phyloP scores from a whole-genome alignment of 2,797 vertebrate genomes.

The Neoniphon sammara region DNA sequence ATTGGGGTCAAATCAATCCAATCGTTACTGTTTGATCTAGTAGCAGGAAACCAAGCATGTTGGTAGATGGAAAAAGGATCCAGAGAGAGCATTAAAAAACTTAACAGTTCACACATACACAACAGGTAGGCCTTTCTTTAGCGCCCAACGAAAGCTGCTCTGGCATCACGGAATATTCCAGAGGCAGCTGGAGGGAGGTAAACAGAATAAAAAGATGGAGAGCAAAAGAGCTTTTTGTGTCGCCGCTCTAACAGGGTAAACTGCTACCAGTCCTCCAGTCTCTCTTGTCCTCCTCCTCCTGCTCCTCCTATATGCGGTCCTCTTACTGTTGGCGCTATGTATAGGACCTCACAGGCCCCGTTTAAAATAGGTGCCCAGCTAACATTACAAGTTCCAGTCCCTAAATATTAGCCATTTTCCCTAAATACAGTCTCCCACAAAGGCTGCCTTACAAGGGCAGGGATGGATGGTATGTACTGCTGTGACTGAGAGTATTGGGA shows the following conservation, averaged over 20 bases:
- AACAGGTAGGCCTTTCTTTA: slow-evolving; percentile 57
- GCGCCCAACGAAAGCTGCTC: slow-evolving; percentile 17
- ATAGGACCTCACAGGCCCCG: slow-evolving; percentile 80
- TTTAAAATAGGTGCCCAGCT: slow-evolving; percentile 87
- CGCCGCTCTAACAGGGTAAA: slow-evolving; percentile 54
- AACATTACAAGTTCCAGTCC: slow-evolving; percentile 87
- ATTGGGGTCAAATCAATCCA: slow-evolving; percentile 3
- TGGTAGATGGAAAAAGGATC: neutral
- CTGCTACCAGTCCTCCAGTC: slow-evolving; percentile 60
- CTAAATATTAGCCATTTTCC: slow-evolving; percentile 89
- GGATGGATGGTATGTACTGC: slow-evolving; percentile 75
- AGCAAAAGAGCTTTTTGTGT: slow-evolving; percentile 73
- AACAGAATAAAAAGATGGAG: slow-evolving; percentile 64
- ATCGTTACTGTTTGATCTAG: slow-evolving; percentile 14
- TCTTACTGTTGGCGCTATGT: slow-evolving; percentile 83
- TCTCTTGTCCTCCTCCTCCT: slow-evolving; percentile 51
- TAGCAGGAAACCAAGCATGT: neutral
- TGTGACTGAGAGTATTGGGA: slow-evolving; percentile 51
- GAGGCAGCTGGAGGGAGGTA: slow-evolving; percentile 38
- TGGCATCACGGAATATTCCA: slow-evolving; percentile 33
- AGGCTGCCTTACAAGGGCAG: slow-evolving; percentile 86
- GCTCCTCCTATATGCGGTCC: slow-evolving; percentile 79
- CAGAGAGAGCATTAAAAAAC: neutral
- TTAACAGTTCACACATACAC: slow-evolving; percentile 19
- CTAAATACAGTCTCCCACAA: slow-evolving; percentile 87